Evolutionary conservation across 2,797 vertebrate species (phyloP), one percentile per base, ranked within the genome.

Genomic region (Scolopax bukidnonensis): DNA sequence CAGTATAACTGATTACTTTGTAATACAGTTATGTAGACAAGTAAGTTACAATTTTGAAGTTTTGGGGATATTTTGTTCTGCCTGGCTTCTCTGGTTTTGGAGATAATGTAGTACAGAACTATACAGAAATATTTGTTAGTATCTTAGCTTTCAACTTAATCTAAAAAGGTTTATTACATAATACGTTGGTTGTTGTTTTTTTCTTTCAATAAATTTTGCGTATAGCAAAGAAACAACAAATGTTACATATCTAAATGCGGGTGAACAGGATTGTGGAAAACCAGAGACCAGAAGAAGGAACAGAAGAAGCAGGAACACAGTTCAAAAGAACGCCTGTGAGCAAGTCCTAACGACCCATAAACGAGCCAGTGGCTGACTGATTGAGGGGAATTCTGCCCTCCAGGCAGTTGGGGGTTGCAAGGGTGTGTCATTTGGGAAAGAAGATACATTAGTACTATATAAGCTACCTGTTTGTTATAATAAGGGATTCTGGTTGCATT

Each of bases 61-160:
- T 93, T 86, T 86, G 94, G 77, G 96, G 91, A 94, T 95, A 81
- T 32, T 48, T 65, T 91, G 59, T 94, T 95, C 91, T 94, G 51
- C 68, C 71, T 88, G 75, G 80, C 83, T 90, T 93, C 61, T 59
- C 40, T 51, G 90, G 28, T 75, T 87, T 64, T 28, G 76, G 2
- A 38, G 48, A 63, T 60, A 93, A 32, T 27, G 79, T 53, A n/a
- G 20, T 82, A 61, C 20, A 43, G 36, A 70, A 84, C 9, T 28
- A 48, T 56, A 50, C 16, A 61, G 27, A 50, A 77, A 47, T 40
- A 71, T 45, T 16, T 23, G 30, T 30, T 27, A 47, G 23, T 76
- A 73, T 78, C 11, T 61, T 59, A 48, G 18, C 23, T 10, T 61
- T 68, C 38, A 69, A 36, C 10, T 59, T n/a, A 71, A 18, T 15